Evolutionary conservation across 2,113 vertebrate genomes (phyloP).

Genomic region (Cololabis saira): DNA sequence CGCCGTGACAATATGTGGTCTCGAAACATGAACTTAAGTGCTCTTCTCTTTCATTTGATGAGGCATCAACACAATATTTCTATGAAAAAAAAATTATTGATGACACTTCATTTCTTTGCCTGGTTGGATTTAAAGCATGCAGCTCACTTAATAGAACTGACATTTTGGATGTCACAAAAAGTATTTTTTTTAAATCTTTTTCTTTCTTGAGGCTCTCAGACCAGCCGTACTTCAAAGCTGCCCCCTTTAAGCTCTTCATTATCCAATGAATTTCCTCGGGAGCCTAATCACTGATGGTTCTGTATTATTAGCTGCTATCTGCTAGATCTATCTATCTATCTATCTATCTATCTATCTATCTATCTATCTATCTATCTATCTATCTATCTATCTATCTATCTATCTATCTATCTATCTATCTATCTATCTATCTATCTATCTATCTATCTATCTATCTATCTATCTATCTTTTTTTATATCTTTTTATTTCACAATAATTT

Average conservation of each 20-base stretch:
- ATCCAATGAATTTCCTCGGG: constrained; percentile 17
- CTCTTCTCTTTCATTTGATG: no score
- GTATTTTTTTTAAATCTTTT: not conserved
- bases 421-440: constrained; percentile 6
- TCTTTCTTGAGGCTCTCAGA: constrained; percentile 5
- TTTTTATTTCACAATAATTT: no score
- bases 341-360: constrained; percentile 11
- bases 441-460: not conserved
- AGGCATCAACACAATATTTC: no score
- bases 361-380: constrained; percentile 10
- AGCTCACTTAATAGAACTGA: constrained; percentile 42
- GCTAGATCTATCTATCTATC: not conserved
- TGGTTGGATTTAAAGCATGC: constrained; percentile 35
- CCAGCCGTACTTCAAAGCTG: constrained; percentile 36
- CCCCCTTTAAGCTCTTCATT: constrained; percentile 36
- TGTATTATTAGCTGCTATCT: constrained; percentile 55
- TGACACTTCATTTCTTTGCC: not conserved
- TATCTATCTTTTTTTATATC: no score
- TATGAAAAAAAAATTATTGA: no score
- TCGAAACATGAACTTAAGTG: no score
- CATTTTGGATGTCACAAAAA: constrained; percentile 38
- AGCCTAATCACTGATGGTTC: constrained; percentile 52
- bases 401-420: constrained; percentile 14
- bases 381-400: constrained; percentile 2
- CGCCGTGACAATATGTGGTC: no score